Evolutionary conservation across 2,797 vertebrate genomes (phyloP), one percentile per base, ranked within the genome.

Genomic region (Sebastes hubbsi): DNA sequence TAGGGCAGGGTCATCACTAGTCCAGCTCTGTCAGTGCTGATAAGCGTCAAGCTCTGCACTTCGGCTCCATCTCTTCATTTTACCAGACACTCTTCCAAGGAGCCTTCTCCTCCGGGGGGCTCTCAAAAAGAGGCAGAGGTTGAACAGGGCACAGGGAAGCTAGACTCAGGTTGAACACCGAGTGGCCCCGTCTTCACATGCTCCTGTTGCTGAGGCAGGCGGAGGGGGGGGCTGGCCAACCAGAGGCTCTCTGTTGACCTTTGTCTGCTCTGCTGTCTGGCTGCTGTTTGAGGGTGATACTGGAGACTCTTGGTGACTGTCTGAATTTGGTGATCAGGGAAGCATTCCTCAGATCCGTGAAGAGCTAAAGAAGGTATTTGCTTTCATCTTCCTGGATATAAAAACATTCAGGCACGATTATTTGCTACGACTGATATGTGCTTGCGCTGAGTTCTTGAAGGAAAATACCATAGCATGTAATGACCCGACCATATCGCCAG

Each of bases 11-110:
- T 96, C 94, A 96, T 87, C 87, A 86, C 87, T 83, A 89, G 93
- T 90, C 89, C 93, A 94, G 89, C 89, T 91, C 92, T 95, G 95
- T 96, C 96, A 94, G 73, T 67, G 67, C 77, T 46, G 71, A 95
- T 96, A 46, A 96, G 71, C 90, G 72, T 96, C 96, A 96, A 88
- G 75, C 83, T 59, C 60, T 81, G 86, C 87, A 84, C 81, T 89
- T 93, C 59, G 62, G 61, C 88, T 90, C 88, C 81, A 18, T 80
- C 86, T 83, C 73, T 78, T 86, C 72, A 59, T 81, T 87, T 49
- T 75, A 38, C 80, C 85, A 86, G 86, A 91, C 87, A 82, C 72
- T 84, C 85, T 86, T 76, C 78, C 13, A 75, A 85, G 78, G 85
- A 88, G 77, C 77, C 78, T 70, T 68, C 80, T 86, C 78, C 83